Conservation (phyloP, 2,113 vertebrate species). For the Rynchops niger region DNA sequence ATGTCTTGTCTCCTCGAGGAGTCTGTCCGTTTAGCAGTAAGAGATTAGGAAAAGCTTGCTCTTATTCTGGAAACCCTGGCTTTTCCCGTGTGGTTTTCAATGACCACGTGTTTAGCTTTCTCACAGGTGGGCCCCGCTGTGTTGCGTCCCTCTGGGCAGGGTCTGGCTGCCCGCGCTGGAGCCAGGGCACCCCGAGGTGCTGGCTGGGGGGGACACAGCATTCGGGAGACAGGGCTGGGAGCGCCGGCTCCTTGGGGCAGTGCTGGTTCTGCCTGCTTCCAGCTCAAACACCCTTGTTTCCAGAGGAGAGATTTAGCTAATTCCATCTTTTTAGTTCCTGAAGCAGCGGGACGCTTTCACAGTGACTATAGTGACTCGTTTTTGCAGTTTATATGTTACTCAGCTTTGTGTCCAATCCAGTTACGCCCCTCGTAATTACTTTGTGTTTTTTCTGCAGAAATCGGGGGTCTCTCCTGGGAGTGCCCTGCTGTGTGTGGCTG, state of each 20-base stretch:
- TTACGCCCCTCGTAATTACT: background rate
- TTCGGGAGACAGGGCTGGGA: background rate
- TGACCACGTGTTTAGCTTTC: background rate
- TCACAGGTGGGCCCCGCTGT: background rate
- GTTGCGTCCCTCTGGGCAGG: background rate
- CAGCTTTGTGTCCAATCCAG: background rate
- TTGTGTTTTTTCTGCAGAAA: background rate
- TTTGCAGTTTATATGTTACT: background rate
- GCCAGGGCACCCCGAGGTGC: background rate
- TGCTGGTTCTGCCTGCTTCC: background rate
- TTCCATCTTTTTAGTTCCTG: background rate
- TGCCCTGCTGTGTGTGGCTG: background rate
- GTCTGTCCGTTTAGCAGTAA: background rate
- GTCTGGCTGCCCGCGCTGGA: background rate
- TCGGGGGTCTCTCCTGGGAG: accelerated
- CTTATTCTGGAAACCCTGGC: background rate
- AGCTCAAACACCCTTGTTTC: background rate
- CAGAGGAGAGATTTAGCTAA: background rate
- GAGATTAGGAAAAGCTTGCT: background rate
- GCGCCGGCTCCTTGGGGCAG: background rate
- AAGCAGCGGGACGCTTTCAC: background rate
- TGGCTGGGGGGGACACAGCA: background rate
- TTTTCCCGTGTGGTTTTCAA: background rate
- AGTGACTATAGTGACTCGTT: background rate
- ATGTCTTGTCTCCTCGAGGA: background rate